Conservation (phyloP, 2,797 vertebrate genomes). For the Amniataba percoides region DNA sequence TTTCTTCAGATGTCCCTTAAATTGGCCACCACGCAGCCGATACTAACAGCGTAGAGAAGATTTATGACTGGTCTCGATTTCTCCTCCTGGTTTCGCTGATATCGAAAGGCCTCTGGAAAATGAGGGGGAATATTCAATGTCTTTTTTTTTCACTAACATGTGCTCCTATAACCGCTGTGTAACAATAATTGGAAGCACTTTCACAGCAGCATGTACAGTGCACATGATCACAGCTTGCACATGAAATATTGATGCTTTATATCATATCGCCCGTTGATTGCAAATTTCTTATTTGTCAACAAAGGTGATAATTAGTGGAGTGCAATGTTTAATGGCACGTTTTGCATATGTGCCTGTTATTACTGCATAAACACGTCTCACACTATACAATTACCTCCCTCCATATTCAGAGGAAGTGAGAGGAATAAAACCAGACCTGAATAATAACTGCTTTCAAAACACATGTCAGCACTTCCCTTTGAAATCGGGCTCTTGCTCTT, state of each 20-base stretch:
- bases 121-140: constrained; percentile 22
- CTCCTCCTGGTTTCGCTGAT: not conserved
- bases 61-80: constrained; percentile 22
- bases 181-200: constrained; percentile 42
- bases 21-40: not conserved
- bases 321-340: constrained; percentile 4
- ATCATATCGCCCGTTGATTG: constrained; percentile 22
- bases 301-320: constrained; percentile 34
- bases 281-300: constrained; percentile 53
- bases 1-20: constrained; percentile 18
- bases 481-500: constrained; percentile 55
- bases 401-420: constrained; percentile 20
- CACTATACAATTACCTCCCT: constrained; percentile 41
- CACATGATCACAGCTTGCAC: constrained; percentile 50
- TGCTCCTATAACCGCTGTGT: constrained; percentile 32
- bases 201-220: constrained; percentile 32
- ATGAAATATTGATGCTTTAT: constrained; percentile 53
- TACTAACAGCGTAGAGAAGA: constrained; percentile 16
- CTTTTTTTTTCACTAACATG: constrained; percentile 23
- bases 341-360: constrained; percentile 19
- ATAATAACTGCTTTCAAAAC: constrained; percentile 54
- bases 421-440: constrained; percentile 37
- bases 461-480: constrained; percentile 62
- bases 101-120: constrained; percentile 21
- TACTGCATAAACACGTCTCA: constrained; percentile 33